Evolutionary conservation across 2,888 invertebrate genomes (phyloP).

Genomic region (Pecten maximus): DNA sequence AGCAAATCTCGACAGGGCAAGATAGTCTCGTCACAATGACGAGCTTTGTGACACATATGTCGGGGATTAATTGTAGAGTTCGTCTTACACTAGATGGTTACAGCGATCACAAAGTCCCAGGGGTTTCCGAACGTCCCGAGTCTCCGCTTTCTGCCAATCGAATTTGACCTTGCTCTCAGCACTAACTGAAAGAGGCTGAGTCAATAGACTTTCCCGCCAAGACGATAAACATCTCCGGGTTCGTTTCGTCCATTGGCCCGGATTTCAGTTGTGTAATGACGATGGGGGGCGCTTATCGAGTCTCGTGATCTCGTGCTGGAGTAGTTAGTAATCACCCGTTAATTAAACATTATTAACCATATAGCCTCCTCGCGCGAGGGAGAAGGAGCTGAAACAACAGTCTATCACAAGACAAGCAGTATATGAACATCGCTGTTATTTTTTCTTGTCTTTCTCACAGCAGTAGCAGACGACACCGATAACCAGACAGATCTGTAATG

Average conservation of each 20-base stretch:
- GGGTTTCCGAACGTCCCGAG: not conserved
- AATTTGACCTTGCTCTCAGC: conserved; percentile 33
- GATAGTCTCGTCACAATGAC: not conserved
- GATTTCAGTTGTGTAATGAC: conserved; percentile 25
- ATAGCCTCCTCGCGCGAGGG: not conserved
- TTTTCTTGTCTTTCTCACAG: conserved; percentile 19
- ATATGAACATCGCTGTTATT: not conserved
- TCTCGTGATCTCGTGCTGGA: not conserved
- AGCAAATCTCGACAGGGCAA: not conserved
- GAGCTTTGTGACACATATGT: conserved; percentile 9
- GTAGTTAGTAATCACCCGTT: conserved; percentile 23
- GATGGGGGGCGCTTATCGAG: not conserved
- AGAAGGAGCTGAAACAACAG: not conserved
- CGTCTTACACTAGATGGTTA: conserved; percentile 14
- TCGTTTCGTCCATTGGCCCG: conserved; percentile 13
- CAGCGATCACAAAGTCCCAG: conserved; percentile 1
- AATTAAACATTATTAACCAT: conserved; percentile 27
- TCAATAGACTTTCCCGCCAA: conserved; percentile 33
- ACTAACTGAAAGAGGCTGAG: conserved; percentile 30
- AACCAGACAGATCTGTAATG: not conserved
- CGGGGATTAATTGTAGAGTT: conserved; percentile 26
- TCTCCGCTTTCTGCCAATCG: conserved; percentile 32
- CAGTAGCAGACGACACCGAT: not conserved
- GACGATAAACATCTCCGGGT: conserved; percentile 7
- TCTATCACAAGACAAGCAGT: not conserved